Evolutionary conservation across 1,140 invertebrate species (phyloP), one percentile per base, ranked within the genome.

Genomic region (Diprion similis): DNA sequence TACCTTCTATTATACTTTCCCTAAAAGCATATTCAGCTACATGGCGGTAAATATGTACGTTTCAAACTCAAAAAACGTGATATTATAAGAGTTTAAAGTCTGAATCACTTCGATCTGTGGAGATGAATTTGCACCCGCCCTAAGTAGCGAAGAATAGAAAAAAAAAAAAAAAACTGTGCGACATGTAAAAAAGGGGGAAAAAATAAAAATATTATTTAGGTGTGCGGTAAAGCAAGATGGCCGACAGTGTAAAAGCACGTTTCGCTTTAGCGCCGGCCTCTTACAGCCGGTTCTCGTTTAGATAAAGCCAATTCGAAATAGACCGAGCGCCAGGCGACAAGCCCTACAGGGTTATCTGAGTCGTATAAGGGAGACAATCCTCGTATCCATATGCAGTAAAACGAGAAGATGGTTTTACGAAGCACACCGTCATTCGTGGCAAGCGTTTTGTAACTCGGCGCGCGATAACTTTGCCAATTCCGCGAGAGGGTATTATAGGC

Each of bases 291-390:
- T 17, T 59, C 51, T 59, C 51, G 51, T 59, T 59, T 9, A 59
- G 51, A 59, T 59, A 59, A 59, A 59, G 51, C 51, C 51, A 59
- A 59, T 59, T 59, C 51, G 51, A 59, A 59, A 59, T 59, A 59
- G 51, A 59, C 51, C 51, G 11, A 17, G 11, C 51, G 51, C 11
- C n/a, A 9, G 11, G 51, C n/a, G n/a, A 17, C 51, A 17, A 59
- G 51, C 51, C 51, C 51, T 59, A 59, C 51, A 59, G 51, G 51
- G 51, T 59, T 59, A 59, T 59, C 51, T 59, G 51, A 59, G 51
- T 59, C 51, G 51, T 59, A 59, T 59, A 59, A 59, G 51, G 51
- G 51, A 59, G 51, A 59, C 51, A 59, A 59, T 59, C 0, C 11
- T 59, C 51, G 51, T 59, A 59, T 59, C 51, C 51, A 59, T 59